Conservation (phyloP, 2,888 invertebrate species). For the Falcaria lacertinaria region DNA sequence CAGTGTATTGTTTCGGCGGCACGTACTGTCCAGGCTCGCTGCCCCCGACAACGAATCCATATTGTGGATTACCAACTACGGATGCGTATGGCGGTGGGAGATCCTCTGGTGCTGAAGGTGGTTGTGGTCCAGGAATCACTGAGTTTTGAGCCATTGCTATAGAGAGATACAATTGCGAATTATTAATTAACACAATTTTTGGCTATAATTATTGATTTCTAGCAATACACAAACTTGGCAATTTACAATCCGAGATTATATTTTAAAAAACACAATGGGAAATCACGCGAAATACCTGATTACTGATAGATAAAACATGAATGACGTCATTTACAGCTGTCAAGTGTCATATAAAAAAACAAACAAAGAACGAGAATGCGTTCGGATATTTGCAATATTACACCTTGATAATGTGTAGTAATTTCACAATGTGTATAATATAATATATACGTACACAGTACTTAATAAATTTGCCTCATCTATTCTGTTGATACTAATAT, state of each 20-base stretch:
- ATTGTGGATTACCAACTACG: conserved; percentile 64
- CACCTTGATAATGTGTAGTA: too few species aligned
- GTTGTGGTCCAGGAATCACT: conserved; percentile 28
- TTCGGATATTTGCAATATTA: not conserved
- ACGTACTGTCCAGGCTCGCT: conserved; percentile 30
- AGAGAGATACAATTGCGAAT: too few species aligned
- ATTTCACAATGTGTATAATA: too few species aligned
- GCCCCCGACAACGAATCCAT: conserved; percentile 50
- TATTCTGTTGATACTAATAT: too few species aligned
- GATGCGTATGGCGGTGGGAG: conserved; percentile 71
- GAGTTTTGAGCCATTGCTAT: conserved; percentile 53
- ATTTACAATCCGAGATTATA: not conserved
- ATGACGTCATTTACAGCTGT: conserved; percentile 31
- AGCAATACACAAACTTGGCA: not conserved
- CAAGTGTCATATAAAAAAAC: conserved; percentile 3
- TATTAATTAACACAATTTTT: too few species aligned
- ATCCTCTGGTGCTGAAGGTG: conserved; percentile 55
- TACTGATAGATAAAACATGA: conserved; percentile 15
- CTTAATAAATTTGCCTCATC: too few species aligned
- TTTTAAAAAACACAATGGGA: not conserved
- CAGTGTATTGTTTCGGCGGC: conserved; percentile 58
- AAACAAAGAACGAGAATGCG: not conserved
- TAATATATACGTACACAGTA: too few species aligned
- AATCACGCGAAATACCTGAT: not conserved
- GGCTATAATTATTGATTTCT: conserved; percentile 8